Evolutionary conservation across 2,797 vertebrate genomes (phyloP).

Genomic region (Dipus sagitta): DNA sequence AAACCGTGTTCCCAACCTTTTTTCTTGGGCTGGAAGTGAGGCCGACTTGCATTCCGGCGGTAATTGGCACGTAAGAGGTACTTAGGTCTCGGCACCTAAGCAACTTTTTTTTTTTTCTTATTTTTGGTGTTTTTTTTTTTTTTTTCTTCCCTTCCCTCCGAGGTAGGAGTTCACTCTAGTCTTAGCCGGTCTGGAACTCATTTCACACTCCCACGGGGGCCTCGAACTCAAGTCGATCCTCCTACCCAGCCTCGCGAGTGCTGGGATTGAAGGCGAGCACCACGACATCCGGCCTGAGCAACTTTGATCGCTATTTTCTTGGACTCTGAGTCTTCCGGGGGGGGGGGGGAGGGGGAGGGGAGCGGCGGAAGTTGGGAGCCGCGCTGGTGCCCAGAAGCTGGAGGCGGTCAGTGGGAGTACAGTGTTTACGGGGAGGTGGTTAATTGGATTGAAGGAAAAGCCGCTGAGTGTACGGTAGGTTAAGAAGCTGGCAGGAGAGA

Average conservation of each 20-base stretch:
- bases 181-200: too few species aligned
- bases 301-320: not conserved
- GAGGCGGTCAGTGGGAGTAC: conserved; percentile 29
- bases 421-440: not conserved
- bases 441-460: conserved; percentile 57
- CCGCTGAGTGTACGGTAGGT: not conserved
- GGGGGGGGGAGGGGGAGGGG: not conserved
- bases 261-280: too few species aligned
- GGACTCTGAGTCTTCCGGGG: conserved; percentile 26
- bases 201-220: too few species aligned
- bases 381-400: conserved; percentile 47
- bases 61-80: conserved; percentile 8
- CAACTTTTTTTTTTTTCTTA: conserved; percentile 18
- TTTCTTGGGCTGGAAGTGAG: conserved; percentile 2
- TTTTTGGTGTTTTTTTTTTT: not conserved
- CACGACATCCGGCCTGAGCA: too few species aligned
- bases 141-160: too few species aligned
- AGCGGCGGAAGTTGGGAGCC: conserved; percentile 13
- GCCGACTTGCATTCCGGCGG: conserved; percentile 36
- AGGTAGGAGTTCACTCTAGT: too few species aligned
- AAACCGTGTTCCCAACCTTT: conserved; percentile 10
- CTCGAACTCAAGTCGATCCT: too few species aligned
- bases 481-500: not conserved
- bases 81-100: not conserved
- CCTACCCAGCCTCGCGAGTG: too few species aligned